Evolutionary conservation across 2,888 invertebrate species (phyloP).

Genomic region (Subacronicta megacephala): DNA sequence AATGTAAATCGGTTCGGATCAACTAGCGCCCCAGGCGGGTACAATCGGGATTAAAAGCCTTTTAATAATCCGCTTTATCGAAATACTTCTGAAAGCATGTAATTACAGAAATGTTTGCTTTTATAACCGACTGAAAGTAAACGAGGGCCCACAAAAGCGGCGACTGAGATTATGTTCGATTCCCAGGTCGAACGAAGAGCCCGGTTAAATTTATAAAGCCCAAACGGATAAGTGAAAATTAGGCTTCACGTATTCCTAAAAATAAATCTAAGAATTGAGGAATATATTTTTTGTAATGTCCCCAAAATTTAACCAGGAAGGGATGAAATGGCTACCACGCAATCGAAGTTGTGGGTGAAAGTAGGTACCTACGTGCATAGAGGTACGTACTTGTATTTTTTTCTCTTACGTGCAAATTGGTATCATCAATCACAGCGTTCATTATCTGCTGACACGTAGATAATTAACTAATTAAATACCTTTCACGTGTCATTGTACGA

Average conservation of each 20-base stretch:
- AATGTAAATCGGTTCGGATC: slow-evolving; percentile 26
- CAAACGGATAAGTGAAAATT: no score
- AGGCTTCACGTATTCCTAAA: no score
- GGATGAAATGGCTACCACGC: no score
- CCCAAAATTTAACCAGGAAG: no score
- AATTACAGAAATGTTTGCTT: neutral
- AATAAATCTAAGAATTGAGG: no score
- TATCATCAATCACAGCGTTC: slow-evolving; percentile 32
- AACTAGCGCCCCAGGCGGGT: slow-evolving; percentile 17
- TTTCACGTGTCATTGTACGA: slow-evolving; percentile 28
- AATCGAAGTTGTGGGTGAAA: neutral
- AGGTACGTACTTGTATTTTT: slow-evolving; percentile 3
- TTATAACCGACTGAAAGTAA: neutral
- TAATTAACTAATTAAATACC: slow-evolving; percentile 49
- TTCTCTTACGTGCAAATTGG: slow-evolving; percentile 29
- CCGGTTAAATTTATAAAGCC: no score
- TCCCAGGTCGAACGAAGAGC: no score
- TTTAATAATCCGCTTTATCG: slow-evolving; percentile 8
- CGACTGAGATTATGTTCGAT: no score
- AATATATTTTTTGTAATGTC: no score
- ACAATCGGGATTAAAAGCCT: slow-evolving; percentile 18
- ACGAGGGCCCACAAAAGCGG: neutral
- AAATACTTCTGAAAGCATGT: slow-evolving; percentile 8
- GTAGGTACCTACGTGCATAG: neutral
- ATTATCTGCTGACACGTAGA: slow-evolving; percentile 31